phyloP scores from a whole-genome alignment of 2,888 invertebrate genomes.

The Drosophila histrio region DNA sequence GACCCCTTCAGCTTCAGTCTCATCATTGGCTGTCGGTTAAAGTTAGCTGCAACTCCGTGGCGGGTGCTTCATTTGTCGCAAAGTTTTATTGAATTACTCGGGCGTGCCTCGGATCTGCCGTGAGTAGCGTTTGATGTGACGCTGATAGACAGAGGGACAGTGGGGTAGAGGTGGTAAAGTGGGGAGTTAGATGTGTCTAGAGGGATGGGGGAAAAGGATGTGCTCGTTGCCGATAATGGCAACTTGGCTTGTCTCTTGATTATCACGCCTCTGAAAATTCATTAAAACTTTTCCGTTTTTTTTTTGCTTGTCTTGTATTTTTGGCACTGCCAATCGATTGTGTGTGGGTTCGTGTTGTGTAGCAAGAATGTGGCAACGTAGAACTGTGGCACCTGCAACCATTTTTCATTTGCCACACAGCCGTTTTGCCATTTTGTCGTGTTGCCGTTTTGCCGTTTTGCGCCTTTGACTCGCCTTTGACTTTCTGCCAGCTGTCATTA shows the following conservation, averaged over 20 bases:
- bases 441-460: constrained; percentile 67
- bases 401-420: constrained; percentile 67
- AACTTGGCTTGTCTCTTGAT: constrained; percentile 57
- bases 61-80: constrained; percentile 78
- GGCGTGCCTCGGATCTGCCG: constrained; percentile 63
- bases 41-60: constrained; percentile 52
- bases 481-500: constrained; percentile 77
- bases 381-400: constrained; percentile 68
- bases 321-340: constrained; percentile 61
- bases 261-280: constrained; percentile 78
- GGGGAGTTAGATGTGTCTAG: no score
- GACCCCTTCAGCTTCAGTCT: background rate
- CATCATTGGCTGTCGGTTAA: constrained; percentile 49
- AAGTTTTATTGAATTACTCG: constrained; percentile 81
- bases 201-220: background rate
- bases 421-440: constrained; percentile 56
- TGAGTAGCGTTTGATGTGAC: constrained; percentile 57
- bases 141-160: constrained; percentile 14
- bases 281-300: constrained; percentile 66
- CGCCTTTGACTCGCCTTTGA: constrained; percentile 76
- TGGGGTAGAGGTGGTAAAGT: background rate
- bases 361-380: constrained; percentile 41
- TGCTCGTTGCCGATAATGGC: constrained; percentile 44
- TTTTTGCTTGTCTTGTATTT: constrained; percentile 15
- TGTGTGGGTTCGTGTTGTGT: no score